phyloP scores from a whole-genome alignment of 2,113 vertebrate genomes.

The Pyrgilauda ruficollis region DNA sequence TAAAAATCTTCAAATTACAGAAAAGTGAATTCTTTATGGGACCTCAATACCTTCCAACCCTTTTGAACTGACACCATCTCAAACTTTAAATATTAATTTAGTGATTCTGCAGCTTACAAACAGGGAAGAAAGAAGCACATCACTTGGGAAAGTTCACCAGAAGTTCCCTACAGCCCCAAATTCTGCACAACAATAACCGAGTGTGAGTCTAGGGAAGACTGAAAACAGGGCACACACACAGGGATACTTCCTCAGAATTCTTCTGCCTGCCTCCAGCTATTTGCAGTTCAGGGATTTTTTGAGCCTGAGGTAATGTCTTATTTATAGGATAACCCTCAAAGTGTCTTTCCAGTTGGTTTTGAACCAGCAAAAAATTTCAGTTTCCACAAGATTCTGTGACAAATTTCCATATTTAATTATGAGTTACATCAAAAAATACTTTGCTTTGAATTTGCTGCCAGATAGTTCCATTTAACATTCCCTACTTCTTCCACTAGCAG shows the following conservation, averaged over 20 bases:
- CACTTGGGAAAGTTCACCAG: neutral
- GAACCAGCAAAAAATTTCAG: neutral
- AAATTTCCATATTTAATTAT: neutral
- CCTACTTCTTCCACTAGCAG: neutral
- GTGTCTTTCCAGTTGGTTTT: neutral
- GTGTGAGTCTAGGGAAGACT: accelerated
- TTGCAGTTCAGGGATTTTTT: neutral
- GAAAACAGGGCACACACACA: neutral
- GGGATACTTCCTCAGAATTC: neutral
- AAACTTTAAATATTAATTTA: neutral
- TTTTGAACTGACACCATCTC: neutral
- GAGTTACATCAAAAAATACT: neutral
- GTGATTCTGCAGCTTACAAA: neutral
- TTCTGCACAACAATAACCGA: neutral
- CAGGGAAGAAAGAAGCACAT: neutral
- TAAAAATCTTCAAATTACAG: neutral
- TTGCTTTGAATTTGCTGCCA: neutral
- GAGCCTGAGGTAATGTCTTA: neutral
- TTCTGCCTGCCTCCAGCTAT: neutral
- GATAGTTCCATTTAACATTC: neutral
- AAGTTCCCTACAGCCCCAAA: neutral
- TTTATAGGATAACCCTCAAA: neutral
- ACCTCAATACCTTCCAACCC: neutral
- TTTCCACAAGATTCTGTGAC: neutral
- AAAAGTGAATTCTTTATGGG: neutral